Conservation (phyloP, 2,797 vertebrate species). For the Vespertilio murinus region DNA sequence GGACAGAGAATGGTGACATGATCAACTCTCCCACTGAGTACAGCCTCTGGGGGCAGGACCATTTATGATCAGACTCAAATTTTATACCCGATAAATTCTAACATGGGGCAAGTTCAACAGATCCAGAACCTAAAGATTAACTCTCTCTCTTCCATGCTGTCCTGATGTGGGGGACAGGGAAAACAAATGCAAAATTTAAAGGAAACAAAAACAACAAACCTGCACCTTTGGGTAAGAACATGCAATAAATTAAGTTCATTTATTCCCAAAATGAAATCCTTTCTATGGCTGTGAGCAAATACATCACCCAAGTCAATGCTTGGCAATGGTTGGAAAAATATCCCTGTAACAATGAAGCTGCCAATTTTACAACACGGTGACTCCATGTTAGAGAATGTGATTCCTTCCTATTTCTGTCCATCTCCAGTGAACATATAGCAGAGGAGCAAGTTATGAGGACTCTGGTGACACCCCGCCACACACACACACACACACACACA, state of each 20-base stretch:
- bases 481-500: no score
- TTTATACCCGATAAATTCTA: constrained; percentile 2
- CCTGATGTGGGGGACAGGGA: not conserved
- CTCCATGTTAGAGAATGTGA: not conserved
- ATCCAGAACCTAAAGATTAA: not conserved
- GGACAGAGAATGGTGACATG: not conserved
- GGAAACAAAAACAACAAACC: not conserved
- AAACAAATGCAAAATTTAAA: constrained; percentile 28
- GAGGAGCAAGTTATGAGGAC: not conserved
- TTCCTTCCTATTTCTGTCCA: not conserved
- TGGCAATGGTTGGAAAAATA: not conserved
- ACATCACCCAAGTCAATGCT: not conserved
- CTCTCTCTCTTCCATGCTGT: not conserved
- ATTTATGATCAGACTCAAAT: not conserved
- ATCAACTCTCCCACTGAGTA: not conserved
- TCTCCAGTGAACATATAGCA: not conserved
- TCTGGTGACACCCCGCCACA: no score
- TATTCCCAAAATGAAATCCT: not conserved
- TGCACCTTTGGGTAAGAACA: not conserved
- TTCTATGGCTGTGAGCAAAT: not conserved
- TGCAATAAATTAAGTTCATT: not conserved
- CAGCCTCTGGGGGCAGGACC: not conserved
- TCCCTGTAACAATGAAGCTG: not conserved
- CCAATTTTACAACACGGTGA: not conserved
- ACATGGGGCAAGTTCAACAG: not conserved